Percentiles rank a stretch among this genome's conserved stretches.
phyloP scores from a whole-genome alignment of 1,140 invertebrate genomes.

The Helicoverpa armigera region DNA sequence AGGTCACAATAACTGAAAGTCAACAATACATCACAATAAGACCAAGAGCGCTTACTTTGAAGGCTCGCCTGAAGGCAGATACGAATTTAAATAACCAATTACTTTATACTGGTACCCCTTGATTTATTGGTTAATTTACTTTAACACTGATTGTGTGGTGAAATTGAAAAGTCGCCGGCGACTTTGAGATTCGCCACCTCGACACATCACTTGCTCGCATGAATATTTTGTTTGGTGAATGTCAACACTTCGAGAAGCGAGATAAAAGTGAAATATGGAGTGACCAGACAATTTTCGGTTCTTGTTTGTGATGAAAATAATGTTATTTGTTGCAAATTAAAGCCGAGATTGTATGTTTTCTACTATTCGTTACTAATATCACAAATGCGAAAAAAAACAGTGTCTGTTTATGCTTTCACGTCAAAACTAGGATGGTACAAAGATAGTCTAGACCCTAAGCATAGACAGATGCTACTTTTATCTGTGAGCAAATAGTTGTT shows the following conservation, averaged over 20 bases:
- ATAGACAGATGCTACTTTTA: too few relatives aligned
- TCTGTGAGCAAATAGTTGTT: too few relatives aligned
- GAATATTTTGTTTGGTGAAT: constrained; percentile 30
- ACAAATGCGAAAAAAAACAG: too few relatives aligned
- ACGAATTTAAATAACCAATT: constrained; percentile 65
- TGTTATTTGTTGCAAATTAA: too few relatives aligned
- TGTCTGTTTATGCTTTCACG: too few relatives aligned
- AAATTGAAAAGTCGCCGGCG: constrained; percentile 55
- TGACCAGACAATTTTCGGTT: neutral
- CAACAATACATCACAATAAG: constrained; percentile 42
- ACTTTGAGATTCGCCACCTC: constrained; percentile 38
- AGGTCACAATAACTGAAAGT: constrained; percentile 33
- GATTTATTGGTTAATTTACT: constrained; percentile 63
- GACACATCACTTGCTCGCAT: constrained; percentile 4
- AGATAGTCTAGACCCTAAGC: too few relatives aligned
- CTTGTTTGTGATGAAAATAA: neutral
- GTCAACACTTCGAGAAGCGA: constrained; percentile 10
- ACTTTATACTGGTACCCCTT: constrained; percentile 45
- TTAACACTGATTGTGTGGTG: constrained; percentile 58
- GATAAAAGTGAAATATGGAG: neutral
- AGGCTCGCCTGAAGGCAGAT: constrained; percentile 35
- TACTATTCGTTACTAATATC: too few relatives aligned
- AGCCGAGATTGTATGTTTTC: too few relatives aligned
- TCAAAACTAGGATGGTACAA: too few relatives aligned
- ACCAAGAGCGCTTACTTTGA: constrained; percentile 26